Evolutionary conservation across 2,797 vertebrate genomes (phyloP), one percentile per base, ranked within the genome.

Genomic region (Apodemus agrarius): DNA sequence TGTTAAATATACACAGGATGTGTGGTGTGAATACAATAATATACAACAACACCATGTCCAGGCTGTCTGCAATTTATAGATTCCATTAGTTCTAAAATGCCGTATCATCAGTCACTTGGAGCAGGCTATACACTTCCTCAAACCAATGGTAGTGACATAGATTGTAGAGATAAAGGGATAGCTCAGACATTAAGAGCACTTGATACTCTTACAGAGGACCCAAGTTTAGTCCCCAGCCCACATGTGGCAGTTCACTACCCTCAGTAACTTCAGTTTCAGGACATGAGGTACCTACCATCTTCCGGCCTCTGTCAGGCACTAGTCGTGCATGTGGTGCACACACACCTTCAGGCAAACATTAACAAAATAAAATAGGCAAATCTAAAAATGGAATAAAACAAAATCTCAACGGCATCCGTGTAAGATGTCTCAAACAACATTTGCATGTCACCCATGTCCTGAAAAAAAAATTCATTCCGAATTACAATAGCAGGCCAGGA

Each of bases 381-480:
- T 78, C 46, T 78, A 49, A 78, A 49, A 49, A 65, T 16, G 54
- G 65, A 93, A 65, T 34, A 26, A 8, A 4, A 49, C 26, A 90
- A 86, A 85, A 26, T 59, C 67, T 9, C 21, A 29, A 91, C 22
- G 54, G 52, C 46, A 78, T 67, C 29, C 49, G 19, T 40, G 65
- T 52, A 90, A 75, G 92, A 59, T 21, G 93, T 37, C 63, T 57
- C n/a, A 72, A 67, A 34, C 34, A 75, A 67, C 83, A 54, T 85
- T 94, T 89, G 59, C 74, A 76, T 80, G 85, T 37, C 76, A 63
- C 12, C 8, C 61, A 82, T 79, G 17, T 57, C 61, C 57, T 57
- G 22, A 63, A 76, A 54, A 87, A 65, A 93, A 72, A 90, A 65
- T 76, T 90, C 54, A 82, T 92, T 79, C 93, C 82, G 65, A 95